These are phyloP conservation scores for Drosophila prolongata DNA, from an alignment of 2,888 invertebrate species.

Conservation along the genomic window DNA sequence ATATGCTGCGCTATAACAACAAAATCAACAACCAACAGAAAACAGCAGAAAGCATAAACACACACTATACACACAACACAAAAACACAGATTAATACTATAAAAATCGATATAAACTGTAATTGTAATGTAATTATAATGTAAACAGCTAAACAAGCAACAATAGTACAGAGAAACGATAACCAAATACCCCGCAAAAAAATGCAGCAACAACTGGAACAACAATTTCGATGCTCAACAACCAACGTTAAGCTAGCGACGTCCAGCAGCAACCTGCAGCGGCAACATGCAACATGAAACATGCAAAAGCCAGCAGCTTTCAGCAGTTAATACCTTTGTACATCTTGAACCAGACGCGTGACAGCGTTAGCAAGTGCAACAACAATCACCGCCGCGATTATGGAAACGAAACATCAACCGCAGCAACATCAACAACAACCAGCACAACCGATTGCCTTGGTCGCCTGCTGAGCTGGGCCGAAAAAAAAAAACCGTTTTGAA, in stretches of 20 bases:
- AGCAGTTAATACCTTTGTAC: conserved; percentile 25
- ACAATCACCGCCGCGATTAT: conserved; percentile 22
- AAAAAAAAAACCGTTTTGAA: conserved; percentile 19
- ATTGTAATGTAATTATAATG: conserved; percentile 71
- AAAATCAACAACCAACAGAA: conserved; percentile 26
- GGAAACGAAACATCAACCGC: conserved; percentile 10
- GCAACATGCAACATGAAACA: conserved; percentile 1
- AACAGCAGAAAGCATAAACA: conserved; percentile 19
- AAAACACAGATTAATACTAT: conserved; percentile 50
- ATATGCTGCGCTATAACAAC: conserved; percentile 47
- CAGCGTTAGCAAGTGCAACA: conserved; percentile 61
- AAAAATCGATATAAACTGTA: conserved; percentile 53
- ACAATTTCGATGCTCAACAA: conserved; percentile 24
- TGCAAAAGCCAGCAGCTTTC: conserved; percentile 22
- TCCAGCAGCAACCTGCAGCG: conserved; percentile 21
- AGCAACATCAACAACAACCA: conserved; percentile 15
- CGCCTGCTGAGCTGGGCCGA: conserved; percentile 36
- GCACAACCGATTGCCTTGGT: conserved; percentile 8
- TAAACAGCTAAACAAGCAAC: conserved; percentile 56
- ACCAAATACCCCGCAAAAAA: conserved; percentile 67
- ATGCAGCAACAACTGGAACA: conserved; percentile 41
- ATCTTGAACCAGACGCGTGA: conserved; percentile 65
- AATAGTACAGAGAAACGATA: conserved; percentile 71
- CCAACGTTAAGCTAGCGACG: conserved; percentile 20
- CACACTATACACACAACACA: conserved; percentile 24